Percentiles rank a stretch among this genome's conserved stretches.
These are phyloP conservation scores for Montipora efflorescens DNA, from an alignment of 64 coral and sea anemone genomes.

Conservation along the genomic window DNA sequence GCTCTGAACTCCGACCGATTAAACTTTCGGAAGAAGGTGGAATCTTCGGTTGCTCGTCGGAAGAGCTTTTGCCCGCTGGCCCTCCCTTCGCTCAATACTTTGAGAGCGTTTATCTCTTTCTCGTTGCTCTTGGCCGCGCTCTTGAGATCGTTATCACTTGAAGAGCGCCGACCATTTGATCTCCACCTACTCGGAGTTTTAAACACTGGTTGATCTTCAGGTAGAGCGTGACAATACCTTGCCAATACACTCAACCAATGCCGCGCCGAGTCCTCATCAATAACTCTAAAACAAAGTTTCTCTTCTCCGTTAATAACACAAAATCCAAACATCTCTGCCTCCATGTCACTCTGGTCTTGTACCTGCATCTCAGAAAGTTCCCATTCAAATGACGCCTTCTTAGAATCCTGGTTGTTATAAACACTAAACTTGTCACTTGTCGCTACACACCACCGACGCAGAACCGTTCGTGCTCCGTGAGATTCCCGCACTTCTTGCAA, in stretches of 20 bases:
- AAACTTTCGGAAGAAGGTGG: conserved; percentile 73
- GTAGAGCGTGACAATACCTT: conserved; percentile 66
- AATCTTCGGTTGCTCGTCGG: conserved; percentile 81
- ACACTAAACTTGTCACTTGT: conserved; percentile 85
- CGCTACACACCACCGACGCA: conserved; percentile 78
- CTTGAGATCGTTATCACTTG: conserved; percentile 82
- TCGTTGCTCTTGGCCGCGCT: neutral
- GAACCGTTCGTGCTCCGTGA: conserved; percentile 21
- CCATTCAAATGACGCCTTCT: conserved; percentile 66
- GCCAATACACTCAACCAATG: conserved; percentile 83
- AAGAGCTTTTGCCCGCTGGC: conserved; percentile 77
- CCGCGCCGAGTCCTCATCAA: conserved; percentile 48
- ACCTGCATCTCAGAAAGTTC: conserved; percentile 49
- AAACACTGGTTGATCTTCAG: conserved; percentile 18
- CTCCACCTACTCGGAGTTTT: conserved; percentile 12
- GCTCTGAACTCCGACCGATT: conserved; percentile 77
- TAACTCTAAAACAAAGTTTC: conserved; percentile 32
- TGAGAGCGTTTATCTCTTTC: conserved; percentile 23
- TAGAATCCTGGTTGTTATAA: conserved; percentile 68
- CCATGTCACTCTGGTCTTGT: conserved; percentile 45
- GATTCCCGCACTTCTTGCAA: conserved; percentile 77
- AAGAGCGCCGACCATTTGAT: conserved; percentile 5
- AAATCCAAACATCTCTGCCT: conserved; percentile 61
- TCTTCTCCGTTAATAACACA: conserved; percentile 29
- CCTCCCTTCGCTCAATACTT: conserved; percentile 87